Evolutionary conservation across 1,140 invertebrate genomes (phyloP).

Genomic region (Arctopsyche grandis): DNA sequence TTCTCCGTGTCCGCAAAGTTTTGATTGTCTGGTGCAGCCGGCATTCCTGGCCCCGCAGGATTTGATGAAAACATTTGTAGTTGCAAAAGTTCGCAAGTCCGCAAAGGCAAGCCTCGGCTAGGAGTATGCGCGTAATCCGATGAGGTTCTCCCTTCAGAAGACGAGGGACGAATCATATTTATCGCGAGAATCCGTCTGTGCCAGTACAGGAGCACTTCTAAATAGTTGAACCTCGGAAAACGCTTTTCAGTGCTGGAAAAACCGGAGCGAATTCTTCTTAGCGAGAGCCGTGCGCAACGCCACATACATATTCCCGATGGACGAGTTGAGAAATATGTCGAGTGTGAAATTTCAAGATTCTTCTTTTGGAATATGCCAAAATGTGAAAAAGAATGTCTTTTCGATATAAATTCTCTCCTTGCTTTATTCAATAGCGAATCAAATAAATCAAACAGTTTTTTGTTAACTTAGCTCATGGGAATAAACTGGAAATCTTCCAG

Average conservation of each 20-base stretch:
- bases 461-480: too few species aligned
- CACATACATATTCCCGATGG: too few species aligned
- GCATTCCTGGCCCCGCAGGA: conserved; percentile 44
- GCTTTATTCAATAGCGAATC: too few species aligned
- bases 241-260: background rate
- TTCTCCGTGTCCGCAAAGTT: conserved; percentile 52
- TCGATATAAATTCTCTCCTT: background rate
- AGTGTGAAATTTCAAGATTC: background rate
- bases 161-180: conserved; percentile 47
- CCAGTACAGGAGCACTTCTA: conserved; percentile 38
- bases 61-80: conserved; percentile 54
- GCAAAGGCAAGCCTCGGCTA: conserved; percentile 12
- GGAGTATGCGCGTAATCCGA: conserved; percentile 51
- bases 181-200: conserved; percentile 46
- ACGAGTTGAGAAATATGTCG: background rate
- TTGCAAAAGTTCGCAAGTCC: conserved; percentile 39
- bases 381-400: background rate
- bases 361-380: background rate
- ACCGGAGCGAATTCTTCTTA: background rate
- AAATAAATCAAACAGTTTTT: too few species aligned
- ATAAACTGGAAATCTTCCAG: too few species aligned
- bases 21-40: conserved; percentile 53
- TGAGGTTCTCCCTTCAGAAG: conserved; percentile 13
- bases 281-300: too few species aligned
- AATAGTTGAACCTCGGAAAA: conserved; percentile 45